Evolutionary conservation across 2,113 vertebrate genomes (phyloP).

Genomic region (Stegastes partitus): DNA sequence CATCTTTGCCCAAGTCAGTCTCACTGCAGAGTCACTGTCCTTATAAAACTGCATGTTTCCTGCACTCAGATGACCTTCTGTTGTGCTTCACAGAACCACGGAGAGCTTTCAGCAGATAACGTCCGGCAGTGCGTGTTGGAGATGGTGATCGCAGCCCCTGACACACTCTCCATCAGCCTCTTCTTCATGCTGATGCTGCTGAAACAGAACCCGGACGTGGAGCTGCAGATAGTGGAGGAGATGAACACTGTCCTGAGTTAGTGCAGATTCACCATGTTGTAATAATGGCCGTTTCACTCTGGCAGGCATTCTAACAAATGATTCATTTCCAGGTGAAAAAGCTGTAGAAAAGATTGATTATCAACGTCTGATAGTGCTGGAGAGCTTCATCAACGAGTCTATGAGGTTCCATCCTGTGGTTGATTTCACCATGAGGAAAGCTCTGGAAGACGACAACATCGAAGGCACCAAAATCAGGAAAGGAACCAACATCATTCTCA

Average conservation of each 20-base stretch:
- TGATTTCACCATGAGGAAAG: slow-evolving; percentile 92
- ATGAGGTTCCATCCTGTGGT: slow-evolving; percentile 95
- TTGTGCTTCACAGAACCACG: slow-evolving; percentile 85
- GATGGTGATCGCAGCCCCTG: slow-evolving; percentile 95
- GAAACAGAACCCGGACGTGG: slow-evolving; percentile 90
- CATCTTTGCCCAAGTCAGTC: slow-evolving; percentile 93
- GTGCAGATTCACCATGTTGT: not conserved
- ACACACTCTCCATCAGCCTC: slow-evolving; percentile 94
- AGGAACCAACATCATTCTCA: slow-evolving; percentile 96
- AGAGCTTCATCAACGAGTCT: slow-evolving; percentile 93
- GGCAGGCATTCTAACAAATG: not conserved
- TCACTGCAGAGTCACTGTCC: not conserved
- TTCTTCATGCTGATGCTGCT: slow-evolving; percentile 95
- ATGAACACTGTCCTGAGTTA: slow-evolving; percentile 87
- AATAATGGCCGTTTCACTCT: not conserved
- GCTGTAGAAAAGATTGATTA: slow-evolving; percentile 85
- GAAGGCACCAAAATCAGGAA: slow-evolving; percentile 90
- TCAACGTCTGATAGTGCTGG: slow-evolving; percentile 87
- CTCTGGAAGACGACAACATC: slow-evolving; percentile 91
- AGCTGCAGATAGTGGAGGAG: slow-evolving; percentile 90
- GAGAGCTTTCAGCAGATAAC: slow-evolving; percentile 91
- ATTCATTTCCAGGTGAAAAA: slow-evolving; percentile 83
- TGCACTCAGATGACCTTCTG: not conserved
- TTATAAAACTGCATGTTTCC: not conserved
- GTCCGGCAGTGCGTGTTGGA: slow-evolving; percentile 95